These are phyloP conservation scores for Aegotheles bennettii DNA, from an alignment of 2,113 vertebrate species.

Conservation along the genomic window DNA sequence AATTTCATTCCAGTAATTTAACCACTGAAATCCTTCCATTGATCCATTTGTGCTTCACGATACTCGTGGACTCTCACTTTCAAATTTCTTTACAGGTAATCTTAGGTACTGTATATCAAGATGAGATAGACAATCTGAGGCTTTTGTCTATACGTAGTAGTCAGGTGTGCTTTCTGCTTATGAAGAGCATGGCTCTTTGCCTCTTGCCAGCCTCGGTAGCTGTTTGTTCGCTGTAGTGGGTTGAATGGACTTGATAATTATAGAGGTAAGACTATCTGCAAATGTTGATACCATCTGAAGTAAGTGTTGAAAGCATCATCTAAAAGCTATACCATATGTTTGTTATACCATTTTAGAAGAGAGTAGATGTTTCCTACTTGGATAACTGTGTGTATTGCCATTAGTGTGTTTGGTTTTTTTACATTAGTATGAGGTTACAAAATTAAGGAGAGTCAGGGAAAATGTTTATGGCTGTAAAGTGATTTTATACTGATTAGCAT, in stretches of 20 bases:
- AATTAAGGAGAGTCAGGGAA: background rate
- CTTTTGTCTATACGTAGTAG: background rate
- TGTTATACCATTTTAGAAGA: slow-evolving; percentile 18
- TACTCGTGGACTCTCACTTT: background rate
- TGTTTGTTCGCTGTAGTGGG: background rate
- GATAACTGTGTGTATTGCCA: background rate
- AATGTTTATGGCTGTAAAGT: background rate
- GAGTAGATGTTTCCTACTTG: background rate
- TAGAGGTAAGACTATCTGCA: background rate
- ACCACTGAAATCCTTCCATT: background rate
- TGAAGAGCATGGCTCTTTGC: background rate
- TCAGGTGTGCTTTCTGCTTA: background rate
- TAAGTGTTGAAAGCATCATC: slow-evolving; percentile 16
- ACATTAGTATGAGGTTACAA: background rate
- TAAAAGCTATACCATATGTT: slow-evolving; percentile 7
- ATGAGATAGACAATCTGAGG: background rate
- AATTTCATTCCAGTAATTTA: background rate
- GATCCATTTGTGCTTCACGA: background rate
- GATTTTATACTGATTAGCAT: background rate
- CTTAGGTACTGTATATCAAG: background rate
- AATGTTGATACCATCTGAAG: slow-evolving; percentile 10
- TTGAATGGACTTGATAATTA: slow-evolving; percentile 34
- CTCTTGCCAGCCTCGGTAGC: background rate
- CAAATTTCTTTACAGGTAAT: background rate
- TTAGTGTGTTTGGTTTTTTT: slow-evolving; percentile 36